These are phyloP conservation scores for Dryomyza anilis DNA, from an alignment of 2,888 invertebrate species.

Conservation along the genomic window DNA sequence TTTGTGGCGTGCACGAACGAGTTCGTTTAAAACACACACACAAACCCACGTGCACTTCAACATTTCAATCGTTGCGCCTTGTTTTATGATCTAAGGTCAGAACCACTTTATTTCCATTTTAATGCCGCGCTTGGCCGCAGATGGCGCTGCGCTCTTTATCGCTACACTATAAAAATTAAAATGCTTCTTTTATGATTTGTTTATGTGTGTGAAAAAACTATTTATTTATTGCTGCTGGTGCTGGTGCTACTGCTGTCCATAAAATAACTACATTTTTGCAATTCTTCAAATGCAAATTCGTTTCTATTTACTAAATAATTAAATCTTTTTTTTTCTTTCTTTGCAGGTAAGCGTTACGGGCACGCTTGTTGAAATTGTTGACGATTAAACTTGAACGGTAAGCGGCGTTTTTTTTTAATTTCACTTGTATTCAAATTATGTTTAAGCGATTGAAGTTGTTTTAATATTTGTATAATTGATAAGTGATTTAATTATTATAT, in stretches of 20 bases:
- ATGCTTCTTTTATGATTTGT: constrained; percentile 17
- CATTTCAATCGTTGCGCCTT: neutral
- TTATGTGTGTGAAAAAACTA: constrained; percentile 16
- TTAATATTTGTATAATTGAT: too few species aligned
- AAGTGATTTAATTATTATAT: too few species aligned
- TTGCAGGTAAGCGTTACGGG: constrained; percentile 24
- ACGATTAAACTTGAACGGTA: constrained; percentile 22
- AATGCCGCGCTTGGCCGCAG: constrained; percentile 12
- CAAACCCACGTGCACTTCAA: too few species aligned
- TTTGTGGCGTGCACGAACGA: too few species aligned
- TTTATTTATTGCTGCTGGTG: constrained; percentile 17
- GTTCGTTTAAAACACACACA: too few species aligned
- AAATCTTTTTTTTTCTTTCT: constrained; percentile 1
- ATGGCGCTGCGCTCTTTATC: constrained; percentile 23
- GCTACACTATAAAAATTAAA: constrained; percentile 23
- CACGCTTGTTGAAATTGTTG: constrained; percentile 23
- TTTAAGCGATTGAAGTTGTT: too few species aligned
- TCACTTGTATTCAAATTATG: too few species aligned
- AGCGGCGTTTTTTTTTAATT: constrained; percentile 1
- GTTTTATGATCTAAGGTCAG: constrained; percentile 31
- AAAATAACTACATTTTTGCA: neutral
- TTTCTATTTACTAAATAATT: constrained; percentile 1
- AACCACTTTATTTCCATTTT: constrained; percentile 24
- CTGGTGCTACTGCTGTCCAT: too few species aligned
- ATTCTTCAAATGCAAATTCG: constrained; percentile 15